Evolutionary conservation across 1,140 invertebrate genomes (phyloP).

Genomic region (Liolophura sinensis): DNA sequence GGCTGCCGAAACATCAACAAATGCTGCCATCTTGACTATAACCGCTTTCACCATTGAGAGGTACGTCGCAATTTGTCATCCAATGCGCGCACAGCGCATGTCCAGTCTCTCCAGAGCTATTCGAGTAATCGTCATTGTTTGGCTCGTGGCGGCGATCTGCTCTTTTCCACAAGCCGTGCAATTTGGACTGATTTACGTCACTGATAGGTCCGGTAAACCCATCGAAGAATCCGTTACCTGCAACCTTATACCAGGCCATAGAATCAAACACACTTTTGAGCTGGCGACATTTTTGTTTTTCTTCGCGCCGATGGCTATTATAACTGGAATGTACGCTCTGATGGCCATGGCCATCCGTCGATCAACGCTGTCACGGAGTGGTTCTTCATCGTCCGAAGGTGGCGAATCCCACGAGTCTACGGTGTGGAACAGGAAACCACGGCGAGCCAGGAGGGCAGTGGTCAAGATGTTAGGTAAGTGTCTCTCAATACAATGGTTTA

Average conservation of each 20-base stretch:
- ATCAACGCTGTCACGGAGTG: slow-evolving; percentile 30
- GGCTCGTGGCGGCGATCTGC: slow-evolving; percentile 76
- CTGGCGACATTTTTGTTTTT: slow-evolving; percentile 54
- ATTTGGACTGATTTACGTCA: slow-evolving; percentile 15
- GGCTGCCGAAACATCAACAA: slow-evolving; percentile 82
- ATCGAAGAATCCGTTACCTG: slow-evolving; percentile 22
- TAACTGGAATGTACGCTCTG: slow-evolving; percentile 50
- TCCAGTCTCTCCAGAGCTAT: slow-evolving; percentile 73
- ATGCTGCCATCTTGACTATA: slow-evolving; percentile 54
- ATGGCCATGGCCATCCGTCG: slow-evolving; percentile 51
- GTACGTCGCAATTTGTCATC: slow-evolving; percentile 55
- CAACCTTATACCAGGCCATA: slow-evolving; percentile 6
- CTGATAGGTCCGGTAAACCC: slow-evolving; percentile 8
- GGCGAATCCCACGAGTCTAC: slow-evolving; percentile 10
- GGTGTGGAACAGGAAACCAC: slow-evolving; percentile 23
- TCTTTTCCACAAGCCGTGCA: too few relatives aligned
- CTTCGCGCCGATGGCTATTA: slow-evolving; percentile 52
- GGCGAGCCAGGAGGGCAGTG: slow-evolving; percentile 36
- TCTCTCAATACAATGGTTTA: background rate
- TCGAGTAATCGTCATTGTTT: slow-evolving; percentile 76
- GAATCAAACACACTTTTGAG: slow-evolving; percentile 26
- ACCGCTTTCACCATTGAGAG: slow-evolving; percentile 57
- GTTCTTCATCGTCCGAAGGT: slow-evolving; percentile 16
- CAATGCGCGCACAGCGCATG: slow-evolving; percentile 41
- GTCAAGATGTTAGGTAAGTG: slow-evolving; percentile 49